Base-by-base conservation (phyloP, 2,113 vertebrate genomes). In the Brachionichthys hirsutus region DNA sequence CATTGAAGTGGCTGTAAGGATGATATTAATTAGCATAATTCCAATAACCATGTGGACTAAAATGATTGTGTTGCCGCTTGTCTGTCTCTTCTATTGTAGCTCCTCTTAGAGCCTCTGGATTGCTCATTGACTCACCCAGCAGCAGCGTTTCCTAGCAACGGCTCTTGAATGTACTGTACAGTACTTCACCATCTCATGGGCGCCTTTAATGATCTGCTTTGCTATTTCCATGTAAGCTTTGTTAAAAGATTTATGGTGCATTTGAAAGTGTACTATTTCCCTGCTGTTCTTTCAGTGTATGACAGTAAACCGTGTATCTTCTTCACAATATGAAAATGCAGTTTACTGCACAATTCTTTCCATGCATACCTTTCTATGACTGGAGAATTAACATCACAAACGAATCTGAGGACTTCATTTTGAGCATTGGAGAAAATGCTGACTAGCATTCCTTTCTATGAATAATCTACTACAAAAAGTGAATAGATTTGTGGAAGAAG, bases 61-160 rank as follows among this genome's bases (percentile, higher is more conserved):
- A 75, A 87, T 75, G 73, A 82, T 85, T 80, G 81, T 82, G 55
- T 34, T 69, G 77, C 67, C 77, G 65, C 62, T 65, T 22, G 57
- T 66, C 84, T 79, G 68, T 84, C 83, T 84, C 54, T 87, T 90
- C 71, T 70, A 85, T 87, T 86, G 73, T 74, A 83, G 85, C 85
- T 84, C 74, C 75, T 68, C 76, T 77, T 54, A 71, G 80, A 74
- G 87, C 71, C 80, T 77, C 77, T 56, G 77, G 80, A 85, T 82
- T 81, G 74, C 70, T 90, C 80, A 73, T 87, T 83, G 80, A 87
- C 81, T 90, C 70, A 77, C 69, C 62, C 81, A 75, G 84, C 67
- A 85, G 77, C 86, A 81, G 85, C 57, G 89, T 90, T 91, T 89
- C 86, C 88, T 92, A 89, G 82, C 86, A 92, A 88, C 85, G 66